Conservation (phyloP, 2,113 vertebrate genomes). For the Cyrtonyx montezumae region DNA sequence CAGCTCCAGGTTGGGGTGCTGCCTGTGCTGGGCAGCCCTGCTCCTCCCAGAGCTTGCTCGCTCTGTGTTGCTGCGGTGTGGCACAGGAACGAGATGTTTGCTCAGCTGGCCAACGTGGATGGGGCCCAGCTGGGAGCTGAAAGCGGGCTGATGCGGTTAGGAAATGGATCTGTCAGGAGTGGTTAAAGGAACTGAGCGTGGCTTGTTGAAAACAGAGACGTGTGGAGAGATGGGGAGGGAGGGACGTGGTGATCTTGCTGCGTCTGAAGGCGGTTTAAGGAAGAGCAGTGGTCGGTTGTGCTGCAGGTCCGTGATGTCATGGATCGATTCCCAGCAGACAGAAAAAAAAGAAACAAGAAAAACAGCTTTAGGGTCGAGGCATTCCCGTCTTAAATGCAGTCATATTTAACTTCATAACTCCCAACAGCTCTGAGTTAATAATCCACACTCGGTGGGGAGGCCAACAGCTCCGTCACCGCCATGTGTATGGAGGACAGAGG, state of each 20-base stretch:
- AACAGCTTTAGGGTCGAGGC: background rate
- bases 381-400: background rate
- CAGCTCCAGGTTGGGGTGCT: background rate
- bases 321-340: background rate
- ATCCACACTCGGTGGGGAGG: background rate
- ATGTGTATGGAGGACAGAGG: background rate
- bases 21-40: background rate
- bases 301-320: background rate
- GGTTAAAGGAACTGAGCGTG: background rate
- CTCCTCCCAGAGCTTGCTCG: background rate
- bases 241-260: background rate
- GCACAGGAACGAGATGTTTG: background rate
- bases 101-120: background rate
- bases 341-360: background rate
- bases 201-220: background rate
- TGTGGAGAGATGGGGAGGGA: background rate
- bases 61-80: background rate
- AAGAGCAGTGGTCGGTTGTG: background rate
- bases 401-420: background rate
- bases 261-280: background rate
- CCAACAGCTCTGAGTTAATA: background rate
- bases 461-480: background rate
- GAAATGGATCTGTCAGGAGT: background rate
- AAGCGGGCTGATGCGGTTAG: background rate
- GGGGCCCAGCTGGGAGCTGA: background rate